phyloP scores from a whole-genome alignment of 2,113 vertebrate species.

The Oncorhynchus nerka region DNA sequence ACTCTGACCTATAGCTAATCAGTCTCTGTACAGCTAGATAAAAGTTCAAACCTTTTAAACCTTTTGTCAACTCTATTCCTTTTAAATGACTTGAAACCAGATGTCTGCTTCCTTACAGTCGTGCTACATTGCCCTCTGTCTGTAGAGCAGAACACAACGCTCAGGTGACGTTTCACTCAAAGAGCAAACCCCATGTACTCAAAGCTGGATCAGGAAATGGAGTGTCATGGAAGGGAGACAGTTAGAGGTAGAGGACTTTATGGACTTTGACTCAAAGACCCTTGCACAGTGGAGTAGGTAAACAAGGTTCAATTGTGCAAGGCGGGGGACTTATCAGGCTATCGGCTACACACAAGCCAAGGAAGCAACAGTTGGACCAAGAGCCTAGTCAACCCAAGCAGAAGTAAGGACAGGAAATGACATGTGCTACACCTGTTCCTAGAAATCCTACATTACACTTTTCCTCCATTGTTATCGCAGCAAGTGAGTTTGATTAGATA shows the following conservation, averaged over 20 bases:
- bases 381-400: background rate
- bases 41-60: background rate
- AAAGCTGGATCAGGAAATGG: background rate
- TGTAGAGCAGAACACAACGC: background rate
- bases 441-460: background rate
- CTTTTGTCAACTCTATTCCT: background rate
- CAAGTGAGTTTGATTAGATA: background rate
- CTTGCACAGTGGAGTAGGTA: background rate
- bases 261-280: background rate
- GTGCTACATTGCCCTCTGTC: background rate
- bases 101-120: background rate
- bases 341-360: background rate
- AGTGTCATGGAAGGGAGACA: background rate
- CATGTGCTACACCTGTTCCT: background rate
- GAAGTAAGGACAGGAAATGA: background rate
- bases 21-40: background rate
- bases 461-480: background rate
- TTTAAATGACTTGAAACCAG: background rate
- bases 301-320: background rate
- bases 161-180: background rate
- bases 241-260: background rate
- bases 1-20: too few species aligned
- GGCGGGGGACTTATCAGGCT: background rate
- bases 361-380: background rate
- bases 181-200: background rate